Percentiles rank a stretch among this genome's conserved stretches.
Conservation (phyloP, 2,888 invertebrate species). For the Pollenia angustigena region DNA sequence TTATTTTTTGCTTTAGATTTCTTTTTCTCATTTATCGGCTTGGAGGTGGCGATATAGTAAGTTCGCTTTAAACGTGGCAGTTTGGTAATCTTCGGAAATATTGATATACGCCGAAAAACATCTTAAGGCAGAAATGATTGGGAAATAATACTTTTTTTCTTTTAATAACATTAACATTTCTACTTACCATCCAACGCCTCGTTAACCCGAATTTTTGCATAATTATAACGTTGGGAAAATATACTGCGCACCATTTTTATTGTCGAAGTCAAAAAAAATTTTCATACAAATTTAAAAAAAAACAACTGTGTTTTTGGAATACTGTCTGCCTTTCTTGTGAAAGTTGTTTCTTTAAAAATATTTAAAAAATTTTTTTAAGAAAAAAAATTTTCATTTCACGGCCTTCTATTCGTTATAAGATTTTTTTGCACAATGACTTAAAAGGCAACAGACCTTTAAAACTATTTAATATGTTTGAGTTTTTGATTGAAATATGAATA, state of each 20-base stretch:
- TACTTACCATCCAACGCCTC: slow-evolving; percentile 78
- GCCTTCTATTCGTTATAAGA: too few relatives aligned
- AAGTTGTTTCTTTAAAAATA: slow-evolving; percentile 64
- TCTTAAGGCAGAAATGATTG: slow-evolving; percentile 63
- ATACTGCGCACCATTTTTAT: slow-evolving; percentile 78
- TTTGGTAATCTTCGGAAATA: slow-evolving; percentile 78
- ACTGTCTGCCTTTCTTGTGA: slow-evolving; percentile 44
- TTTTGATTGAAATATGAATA: too few relatives aligned
- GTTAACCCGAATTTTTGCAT: slow-evolving; percentile 76
- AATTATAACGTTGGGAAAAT: slow-evolving; percentile 78
- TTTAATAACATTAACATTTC: slow-evolving; percentile 29
- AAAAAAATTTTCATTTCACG: not conserved
- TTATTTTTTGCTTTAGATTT: slow-evolving; percentile 71
- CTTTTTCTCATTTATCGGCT: slow-evolving; percentile 72
- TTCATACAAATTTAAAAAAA: not conserved
- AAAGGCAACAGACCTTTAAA: too few relatives aligned
- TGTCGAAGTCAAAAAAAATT: slow-evolving; percentile 21
- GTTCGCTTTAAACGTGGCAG: slow-evolving; percentile 75
- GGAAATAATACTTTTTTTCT: not conserved
- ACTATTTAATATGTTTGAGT: too few relatives aligned
- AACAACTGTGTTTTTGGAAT: slow-evolving; percentile 24
- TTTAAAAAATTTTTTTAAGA: slow-evolving; percentile 28
- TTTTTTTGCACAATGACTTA: too few relatives aligned
- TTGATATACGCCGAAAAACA: slow-evolving; percentile 75
- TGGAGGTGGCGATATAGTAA: slow-evolving; percentile 72